Percentiles rank a stretch among this genome's conserved stretches.
These are phyloP conservation scores for Acanthococcus lagerstroemiae DNA, from an alignment of 2,888 invertebrate species.

Conservation along the genomic window DNA sequence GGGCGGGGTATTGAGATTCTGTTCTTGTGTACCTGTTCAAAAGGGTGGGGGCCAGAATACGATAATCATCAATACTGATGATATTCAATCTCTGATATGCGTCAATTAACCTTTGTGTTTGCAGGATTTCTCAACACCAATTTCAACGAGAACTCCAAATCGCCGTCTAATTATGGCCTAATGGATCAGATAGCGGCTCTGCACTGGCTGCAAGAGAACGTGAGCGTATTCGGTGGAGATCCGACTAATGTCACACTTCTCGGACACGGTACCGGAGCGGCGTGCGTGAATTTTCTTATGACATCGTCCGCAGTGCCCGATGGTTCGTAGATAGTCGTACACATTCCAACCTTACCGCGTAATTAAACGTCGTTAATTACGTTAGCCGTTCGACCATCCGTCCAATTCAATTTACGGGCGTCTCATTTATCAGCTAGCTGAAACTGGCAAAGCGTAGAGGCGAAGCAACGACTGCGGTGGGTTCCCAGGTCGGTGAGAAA, in stretches of 20 bases:
- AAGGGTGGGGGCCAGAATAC: no score
- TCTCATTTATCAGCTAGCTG: no score
- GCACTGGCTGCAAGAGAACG: conserved; percentile 81
- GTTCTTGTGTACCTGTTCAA: no score
- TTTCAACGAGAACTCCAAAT: conserved; percentile 71
- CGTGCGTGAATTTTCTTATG: conserved; percentile 80
- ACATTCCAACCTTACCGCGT: not conserved
- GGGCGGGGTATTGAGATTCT: no score
- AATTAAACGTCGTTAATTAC: not conserved
- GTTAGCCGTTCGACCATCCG: no score
- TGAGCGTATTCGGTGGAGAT: conserved; percentile 90
- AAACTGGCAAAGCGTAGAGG: no score
- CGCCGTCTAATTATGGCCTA: conserved; percentile 92
- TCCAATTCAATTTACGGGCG: no score
- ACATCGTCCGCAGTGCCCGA: conserved; percentile 44
- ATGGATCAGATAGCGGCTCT: conserved; percentile 71
- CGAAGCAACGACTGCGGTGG: no score
- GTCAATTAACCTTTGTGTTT: no score
- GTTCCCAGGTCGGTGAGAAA: no score
- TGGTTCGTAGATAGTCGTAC: conserved; percentile 35
- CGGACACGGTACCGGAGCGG: conserved; percentile 81
- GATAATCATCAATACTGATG: no score
- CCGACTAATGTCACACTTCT: conserved; percentile 86
- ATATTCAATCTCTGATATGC: no score
- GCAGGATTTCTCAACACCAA: conserved; percentile 82